Evolutionary conservation across 2,888 invertebrate genomes (phyloP).

Genomic region (Axea sp.): DNA sequence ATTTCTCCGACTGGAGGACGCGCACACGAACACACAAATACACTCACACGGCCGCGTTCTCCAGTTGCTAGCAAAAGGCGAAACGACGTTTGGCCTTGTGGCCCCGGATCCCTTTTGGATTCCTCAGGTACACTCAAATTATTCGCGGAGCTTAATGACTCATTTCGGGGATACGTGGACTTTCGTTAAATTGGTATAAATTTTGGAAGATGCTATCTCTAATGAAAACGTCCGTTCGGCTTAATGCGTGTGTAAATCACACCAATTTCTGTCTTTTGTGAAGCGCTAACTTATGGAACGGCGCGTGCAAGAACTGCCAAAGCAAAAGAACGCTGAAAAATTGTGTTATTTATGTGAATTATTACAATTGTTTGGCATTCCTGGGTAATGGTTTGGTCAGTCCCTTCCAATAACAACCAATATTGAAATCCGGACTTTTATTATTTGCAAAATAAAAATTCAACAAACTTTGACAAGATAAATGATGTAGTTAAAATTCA

Average conservation of each 20-base stretch:
- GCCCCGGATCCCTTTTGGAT: constrained; percentile 64
- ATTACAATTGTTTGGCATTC: constrained; percentile 43
- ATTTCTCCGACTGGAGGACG: constrained; percentile 43
- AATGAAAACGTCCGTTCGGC: constrained; percentile 34
- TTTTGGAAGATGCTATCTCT: constrained; percentile 49
- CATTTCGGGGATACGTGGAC: constrained; percentile 46
- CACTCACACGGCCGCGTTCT: constrained; percentile 10
- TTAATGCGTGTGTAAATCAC: constrained; percentile 37
- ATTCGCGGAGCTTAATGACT: constrained; percentile 50
- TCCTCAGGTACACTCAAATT: constrained; percentile 43
- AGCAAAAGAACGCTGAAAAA: constrained; percentile 44
- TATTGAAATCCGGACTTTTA: too few relatives aligned
- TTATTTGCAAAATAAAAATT: too few relatives aligned
- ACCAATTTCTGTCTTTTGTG: constrained; percentile 38
- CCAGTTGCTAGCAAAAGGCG: constrained; percentile 62
- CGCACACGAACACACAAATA: constrained; percentile 14
- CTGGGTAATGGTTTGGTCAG: too few relatives aligned
- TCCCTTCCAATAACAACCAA: too few relatives aligned
- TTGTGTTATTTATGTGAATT: constrained; percentile 38
- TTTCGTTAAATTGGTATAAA: constrained; percentile 47
- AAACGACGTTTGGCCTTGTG: constrained; percentile 70
- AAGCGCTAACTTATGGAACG: constrained; percentile 44
- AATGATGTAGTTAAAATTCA: too few relatives aligned
- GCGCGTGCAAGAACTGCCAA: constrained; percentile 30
- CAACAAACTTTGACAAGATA: too few relatives aligned